phyloP scores from a whole-genome alignment of 2,797 vertebrate genomes.

The Adelosebastes latens region DNA sequence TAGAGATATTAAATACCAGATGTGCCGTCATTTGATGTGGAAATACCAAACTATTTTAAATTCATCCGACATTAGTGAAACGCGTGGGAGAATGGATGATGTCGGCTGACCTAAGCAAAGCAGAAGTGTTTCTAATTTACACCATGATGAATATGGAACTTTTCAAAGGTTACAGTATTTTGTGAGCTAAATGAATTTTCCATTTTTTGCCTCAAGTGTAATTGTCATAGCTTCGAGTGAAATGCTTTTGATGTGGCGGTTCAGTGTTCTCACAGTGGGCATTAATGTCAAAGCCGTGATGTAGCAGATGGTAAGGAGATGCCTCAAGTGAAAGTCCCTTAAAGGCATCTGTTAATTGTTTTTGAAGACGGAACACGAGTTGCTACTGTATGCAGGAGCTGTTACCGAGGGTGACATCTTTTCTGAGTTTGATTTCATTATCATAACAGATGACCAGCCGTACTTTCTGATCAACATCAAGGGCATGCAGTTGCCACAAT shows the following conservation, averaged over 20 bases:
- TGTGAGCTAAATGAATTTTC: slow-evolving; percentile 45
- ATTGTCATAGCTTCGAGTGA: slow-evolving; percentile 45
- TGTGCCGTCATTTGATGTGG: slow-evolving; percentile 21
- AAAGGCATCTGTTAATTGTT: slow-evolving; percentile 79
- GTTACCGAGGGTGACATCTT: slow-evolving; percentile 24
- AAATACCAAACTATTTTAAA: slow-evolving; percentile 24
- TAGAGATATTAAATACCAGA: slow-evolving; percentile 48
- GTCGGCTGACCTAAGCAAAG: neutral
- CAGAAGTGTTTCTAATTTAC: slow-evolving; percentile 12
- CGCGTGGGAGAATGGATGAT: slow-evolving; percentile 12
- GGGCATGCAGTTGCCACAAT: neutral
- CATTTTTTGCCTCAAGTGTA: slow-evolving; percentile 17
- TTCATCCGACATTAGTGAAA: slow-evolving; percentile 8
- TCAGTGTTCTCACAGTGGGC: slow-evolving; percentile 60
- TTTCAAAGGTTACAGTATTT: slow-evolving; percentile 17
- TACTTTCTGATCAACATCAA: slow-evolving; percentile 23
- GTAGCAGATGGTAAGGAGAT: slow-evolving; percentile 79
- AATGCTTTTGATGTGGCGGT: slow-evolving; percentile 41
- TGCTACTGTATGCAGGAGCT: slow-evolving; percentile 41
- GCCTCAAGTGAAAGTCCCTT: slow-evolving; percentile 75
- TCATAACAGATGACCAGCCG: slow-evolving; percentile 25
- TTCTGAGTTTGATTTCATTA: slow-evolving; percentile 36
- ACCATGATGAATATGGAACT: neutral
- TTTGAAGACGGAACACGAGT: slow-evolving; percentile 66
- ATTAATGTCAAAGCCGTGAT: slow-evolving; percentile 71